Conservation (phyloP, 1,140 invertebrate genomes). For the Amyelois transitella region DNA sequence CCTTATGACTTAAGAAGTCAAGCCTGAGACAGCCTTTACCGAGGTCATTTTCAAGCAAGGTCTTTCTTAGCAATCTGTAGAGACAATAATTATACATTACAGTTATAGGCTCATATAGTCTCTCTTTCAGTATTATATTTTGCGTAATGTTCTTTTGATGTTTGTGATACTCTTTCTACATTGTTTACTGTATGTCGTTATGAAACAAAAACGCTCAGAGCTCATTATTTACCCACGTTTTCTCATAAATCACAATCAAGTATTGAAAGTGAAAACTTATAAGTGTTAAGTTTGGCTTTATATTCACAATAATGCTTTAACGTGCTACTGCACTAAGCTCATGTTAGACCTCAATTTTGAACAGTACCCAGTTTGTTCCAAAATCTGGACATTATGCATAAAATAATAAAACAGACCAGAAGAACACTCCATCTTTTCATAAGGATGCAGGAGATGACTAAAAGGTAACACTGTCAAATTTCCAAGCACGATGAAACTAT, state of each 20-base stretch:
- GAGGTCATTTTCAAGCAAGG: slow-evolving; percentile 1
- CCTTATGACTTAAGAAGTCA: neutral
- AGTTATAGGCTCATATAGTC: neutral
- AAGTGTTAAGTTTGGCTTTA: neutral
- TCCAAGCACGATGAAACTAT: no score
- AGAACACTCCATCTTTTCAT: no score
- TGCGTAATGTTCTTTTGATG: neutral
- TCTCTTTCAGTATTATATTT: neutral
- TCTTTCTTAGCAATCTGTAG: slow-evolving; percentile 1
- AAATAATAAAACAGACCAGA: no score
- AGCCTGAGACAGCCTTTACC: neutral
- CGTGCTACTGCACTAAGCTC: neutral
- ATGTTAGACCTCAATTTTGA: neutral
- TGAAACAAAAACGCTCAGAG: neutral
- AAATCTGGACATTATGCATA: no score
- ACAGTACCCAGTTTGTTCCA: no score
- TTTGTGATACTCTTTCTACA: neutral
- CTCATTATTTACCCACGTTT: slow-evolving; percentile 23
- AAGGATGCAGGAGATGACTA: no score
- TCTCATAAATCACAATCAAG: slow-evolving; percentile 8
- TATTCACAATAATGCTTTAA: neutral
- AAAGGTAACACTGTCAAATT: no score
- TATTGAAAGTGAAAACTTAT: neutral
- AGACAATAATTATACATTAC: neutral
- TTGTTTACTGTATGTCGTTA: neutral